Evolutionary conservation across 2,113 vertebrate species (phyloP).

Genomic region (Macrotis lagotis): DNA sequence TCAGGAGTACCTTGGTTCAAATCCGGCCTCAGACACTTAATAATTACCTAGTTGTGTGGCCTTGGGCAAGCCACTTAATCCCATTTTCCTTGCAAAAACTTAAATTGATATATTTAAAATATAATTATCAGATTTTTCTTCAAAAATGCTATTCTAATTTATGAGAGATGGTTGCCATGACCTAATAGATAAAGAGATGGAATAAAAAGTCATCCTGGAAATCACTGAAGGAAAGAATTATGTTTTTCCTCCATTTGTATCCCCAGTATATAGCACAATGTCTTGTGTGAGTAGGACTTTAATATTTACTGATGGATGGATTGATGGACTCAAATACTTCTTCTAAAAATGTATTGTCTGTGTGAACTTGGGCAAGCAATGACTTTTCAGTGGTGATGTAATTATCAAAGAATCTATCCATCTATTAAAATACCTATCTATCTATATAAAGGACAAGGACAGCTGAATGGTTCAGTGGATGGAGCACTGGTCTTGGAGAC

Average conservation of each 20-base stretch:
- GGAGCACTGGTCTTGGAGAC: no score
- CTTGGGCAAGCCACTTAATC: no score
- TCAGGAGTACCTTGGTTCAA: no score
- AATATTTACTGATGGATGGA: not conserved
- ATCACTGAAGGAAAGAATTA: not conserved
- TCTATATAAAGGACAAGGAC: no score
- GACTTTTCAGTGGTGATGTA: not conserved
- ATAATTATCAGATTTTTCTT: not conserved
- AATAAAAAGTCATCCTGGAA: not conserved
- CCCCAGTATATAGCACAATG: not conserved
- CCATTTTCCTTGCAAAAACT: no score
- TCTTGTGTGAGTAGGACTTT: not conserved
- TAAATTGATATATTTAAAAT: no score
- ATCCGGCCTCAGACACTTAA: no score
- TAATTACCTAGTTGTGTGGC: no score
- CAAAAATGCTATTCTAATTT: not conserved
- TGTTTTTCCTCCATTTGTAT: not conserved
- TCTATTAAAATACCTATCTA: no score
- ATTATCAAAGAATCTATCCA: not conserved
- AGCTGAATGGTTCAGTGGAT: no score
- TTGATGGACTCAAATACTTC: not conserved
- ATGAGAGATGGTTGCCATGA: not conserved
- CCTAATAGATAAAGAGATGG: not conserved
- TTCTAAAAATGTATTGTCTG: not conserved
- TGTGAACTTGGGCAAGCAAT: not conserved